Evolutionary conservation across 92 coral and sea anemone species (phyloP).

Genomic region (Umimayanthus kanabou): DNA sequence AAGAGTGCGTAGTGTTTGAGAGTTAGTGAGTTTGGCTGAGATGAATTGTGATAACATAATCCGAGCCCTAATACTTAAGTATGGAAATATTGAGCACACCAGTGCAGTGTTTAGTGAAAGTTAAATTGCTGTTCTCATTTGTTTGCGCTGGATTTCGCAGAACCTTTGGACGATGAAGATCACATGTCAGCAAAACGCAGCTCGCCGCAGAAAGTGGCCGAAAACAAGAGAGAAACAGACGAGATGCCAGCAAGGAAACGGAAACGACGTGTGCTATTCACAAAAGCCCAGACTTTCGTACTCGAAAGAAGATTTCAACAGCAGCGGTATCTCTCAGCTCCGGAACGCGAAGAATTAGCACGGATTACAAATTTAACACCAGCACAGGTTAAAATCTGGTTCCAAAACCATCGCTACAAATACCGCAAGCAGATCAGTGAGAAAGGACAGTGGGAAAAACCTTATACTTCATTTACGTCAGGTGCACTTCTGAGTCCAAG

Average conservation of each 20-base stretch:
- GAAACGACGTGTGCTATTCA: conserved; percentile 89
- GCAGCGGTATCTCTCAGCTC: conserved; percentile 95
- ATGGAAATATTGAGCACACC: not conserved
- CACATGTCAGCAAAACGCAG: conserved; percentile 38
- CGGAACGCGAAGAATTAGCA: conserved; percentile 97
- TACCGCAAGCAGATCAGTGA: conserved; percentile 96
- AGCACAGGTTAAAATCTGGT: conserved; percentile 99
- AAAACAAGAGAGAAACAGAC: conserved; percentile 49
- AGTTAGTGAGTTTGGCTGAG: not conserved
- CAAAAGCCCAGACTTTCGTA: conserved; percentile 98
- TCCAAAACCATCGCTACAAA: conserved; percentile 98
- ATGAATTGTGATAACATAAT: not conserved
- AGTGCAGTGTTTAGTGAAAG: not conserved
- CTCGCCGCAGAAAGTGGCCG: conserved; percentile 6
- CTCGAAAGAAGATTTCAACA: conserved; percentile 94
- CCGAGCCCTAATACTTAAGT: not conserved
- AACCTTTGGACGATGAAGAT: conserved; percentile 5
- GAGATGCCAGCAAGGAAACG: conserved; percentile 69
- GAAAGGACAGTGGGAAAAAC: conserved; percentile 92
- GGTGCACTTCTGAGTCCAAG: conserved; percentile 75
- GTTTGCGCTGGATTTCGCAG: conserved; percentile 15
- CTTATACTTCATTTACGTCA: conserved; percentile 63
- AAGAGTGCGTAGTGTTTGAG: not conserved
- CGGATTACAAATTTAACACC: conserved; percentile 94
- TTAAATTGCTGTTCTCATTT: not conserved